Percentiles rank a stretch among this genome's conserved stretches.
Evolutionary conservation across 2,797 vertebrate species (phyloP).

Genomic region (Halcyon badia): DNA sequence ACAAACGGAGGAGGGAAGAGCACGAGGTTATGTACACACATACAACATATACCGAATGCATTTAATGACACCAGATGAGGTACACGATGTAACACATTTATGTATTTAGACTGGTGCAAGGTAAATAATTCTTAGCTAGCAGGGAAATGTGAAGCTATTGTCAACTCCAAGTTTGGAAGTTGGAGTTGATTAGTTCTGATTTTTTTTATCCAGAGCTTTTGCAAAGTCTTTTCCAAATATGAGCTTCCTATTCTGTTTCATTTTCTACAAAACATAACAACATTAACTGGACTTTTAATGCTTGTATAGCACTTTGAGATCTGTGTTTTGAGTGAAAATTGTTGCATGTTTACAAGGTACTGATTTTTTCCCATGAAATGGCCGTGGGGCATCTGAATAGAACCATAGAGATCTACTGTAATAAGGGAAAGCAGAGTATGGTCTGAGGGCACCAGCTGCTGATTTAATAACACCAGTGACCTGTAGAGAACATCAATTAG

Average conservation of each 20-base stretch:
- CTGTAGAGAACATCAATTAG: background rate
- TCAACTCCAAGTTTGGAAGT: background rate
- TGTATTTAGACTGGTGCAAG: background rate
- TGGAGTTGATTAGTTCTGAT: background rate
- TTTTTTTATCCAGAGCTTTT: background rate
- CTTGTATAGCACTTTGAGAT: background rate
- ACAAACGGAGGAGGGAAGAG: background rate
- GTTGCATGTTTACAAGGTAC: background rate
- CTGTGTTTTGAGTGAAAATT: background rate
- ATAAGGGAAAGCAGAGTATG: background rate
- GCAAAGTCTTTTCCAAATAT: background rate
- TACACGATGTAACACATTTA: accelerated
- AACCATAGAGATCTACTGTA: background rate
- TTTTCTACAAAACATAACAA: background rate
- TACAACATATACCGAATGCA: background rate
- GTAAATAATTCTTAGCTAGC: background rate
- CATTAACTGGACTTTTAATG: background rate
- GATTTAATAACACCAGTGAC: background rate
- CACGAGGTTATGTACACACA: background rate
- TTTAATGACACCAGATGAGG: background rate
- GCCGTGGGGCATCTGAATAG: background rate
- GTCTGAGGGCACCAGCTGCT: background rate
- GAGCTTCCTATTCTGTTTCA: background rate
- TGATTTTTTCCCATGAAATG: background rate
- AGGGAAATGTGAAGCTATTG: background rate